phyloP scores from a whole-genome alignment of 2,797 vertebrate species.

The Hirundo rustica region DNA sequence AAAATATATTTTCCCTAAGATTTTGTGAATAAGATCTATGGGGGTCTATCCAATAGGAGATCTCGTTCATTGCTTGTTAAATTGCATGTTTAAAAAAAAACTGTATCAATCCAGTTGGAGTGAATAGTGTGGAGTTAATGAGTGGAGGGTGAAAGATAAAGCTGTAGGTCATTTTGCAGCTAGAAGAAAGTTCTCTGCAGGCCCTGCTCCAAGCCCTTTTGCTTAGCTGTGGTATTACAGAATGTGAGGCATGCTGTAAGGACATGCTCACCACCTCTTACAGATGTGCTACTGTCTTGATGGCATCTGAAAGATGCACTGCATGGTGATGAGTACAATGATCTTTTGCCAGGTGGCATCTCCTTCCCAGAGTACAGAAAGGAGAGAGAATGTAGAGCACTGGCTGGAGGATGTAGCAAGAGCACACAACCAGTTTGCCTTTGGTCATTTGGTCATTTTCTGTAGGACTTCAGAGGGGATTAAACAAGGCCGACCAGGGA shows the following conservation, averaged over 20 bases:
- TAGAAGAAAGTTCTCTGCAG: not conserved
- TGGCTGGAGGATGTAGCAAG: not conserved
- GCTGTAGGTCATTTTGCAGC: not conserved
- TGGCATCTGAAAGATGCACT: constrained; percentile 23
- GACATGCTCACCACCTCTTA: not conserved
- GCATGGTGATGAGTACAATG: not conserved
- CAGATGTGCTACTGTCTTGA: not conserved
- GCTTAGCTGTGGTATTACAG: constrained; percentile 19
- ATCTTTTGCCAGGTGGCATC: not conserved
- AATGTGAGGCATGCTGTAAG: not conserved
- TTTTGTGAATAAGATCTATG: not conserved
- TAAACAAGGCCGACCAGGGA: not conserved
- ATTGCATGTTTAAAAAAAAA: not conserved
- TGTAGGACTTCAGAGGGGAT: not conserved
- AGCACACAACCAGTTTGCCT: not conserved
- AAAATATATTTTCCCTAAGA: not conserved
- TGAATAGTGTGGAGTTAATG: not conserved
- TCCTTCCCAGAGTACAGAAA: not conserved
- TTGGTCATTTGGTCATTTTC: not conserved
- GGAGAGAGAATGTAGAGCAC: not conserved
- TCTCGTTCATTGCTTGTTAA: constrained; percentile 20
- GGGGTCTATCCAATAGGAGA: not conserved
- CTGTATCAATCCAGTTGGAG: not conserved
- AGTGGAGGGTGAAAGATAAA: constrained; percentile 10
- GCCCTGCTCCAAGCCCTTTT: not conserved